phyloP scores from a whole-genome alignment of 1,140 invertebrate genomes.

The Drosophila funebris region DNA sequence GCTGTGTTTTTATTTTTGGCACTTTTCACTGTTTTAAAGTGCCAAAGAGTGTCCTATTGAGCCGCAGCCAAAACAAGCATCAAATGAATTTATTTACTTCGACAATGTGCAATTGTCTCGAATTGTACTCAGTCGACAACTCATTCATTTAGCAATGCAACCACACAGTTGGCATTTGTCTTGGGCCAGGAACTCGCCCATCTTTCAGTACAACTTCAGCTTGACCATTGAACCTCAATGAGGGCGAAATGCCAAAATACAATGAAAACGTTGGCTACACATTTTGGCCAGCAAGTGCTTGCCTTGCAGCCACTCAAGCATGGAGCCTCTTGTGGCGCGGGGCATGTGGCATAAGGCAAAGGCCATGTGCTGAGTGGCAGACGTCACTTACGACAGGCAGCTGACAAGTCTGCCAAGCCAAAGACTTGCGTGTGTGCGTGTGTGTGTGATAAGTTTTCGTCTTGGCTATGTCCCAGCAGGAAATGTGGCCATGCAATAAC shows the following conservation, averaged over 20 bases:
- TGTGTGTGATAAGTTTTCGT: slow-evolving; percentile 14
- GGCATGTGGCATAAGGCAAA: slow-evolving; percentile 16
- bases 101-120: slow-evolving; percentile 27
- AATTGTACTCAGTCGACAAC: background rate
- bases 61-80: slow-evolving; percentile 40
- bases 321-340: background rate
- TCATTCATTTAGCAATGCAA: background rate
- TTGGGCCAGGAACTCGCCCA: background rate
- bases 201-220: slow-evolving; percentile 4
- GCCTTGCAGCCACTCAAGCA: slow-evolving; percentile 17
- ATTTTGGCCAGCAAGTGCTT: slow-evolving; percentile 45
- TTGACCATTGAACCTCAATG: slow-evolving; percentile 68
- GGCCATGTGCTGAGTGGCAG: slow-evolving; percentile 65
- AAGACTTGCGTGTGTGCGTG: slow-evolving; percentile 35
- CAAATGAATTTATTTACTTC: slow-evolving; percentile 71
- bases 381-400: slow-evolving; percentile 72
- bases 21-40: slow-evolving; percentile 51
- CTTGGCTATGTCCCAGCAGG: slow-evolving; percentile 37
- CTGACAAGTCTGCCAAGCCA: slow-evolving; percentile 61
- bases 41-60: slow-evolving; percentile 65
- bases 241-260: slow-evolving; percentile 33
- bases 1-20: slow-evolving; percentile 17
- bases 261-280: slow-evolving; percentile 53
- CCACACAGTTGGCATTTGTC: background rate
- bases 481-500: slow-evolving; percentile 10